Conservation (phyloP, 1,140 invertebrate species). For the Coenobita brevimanus region DNA sequence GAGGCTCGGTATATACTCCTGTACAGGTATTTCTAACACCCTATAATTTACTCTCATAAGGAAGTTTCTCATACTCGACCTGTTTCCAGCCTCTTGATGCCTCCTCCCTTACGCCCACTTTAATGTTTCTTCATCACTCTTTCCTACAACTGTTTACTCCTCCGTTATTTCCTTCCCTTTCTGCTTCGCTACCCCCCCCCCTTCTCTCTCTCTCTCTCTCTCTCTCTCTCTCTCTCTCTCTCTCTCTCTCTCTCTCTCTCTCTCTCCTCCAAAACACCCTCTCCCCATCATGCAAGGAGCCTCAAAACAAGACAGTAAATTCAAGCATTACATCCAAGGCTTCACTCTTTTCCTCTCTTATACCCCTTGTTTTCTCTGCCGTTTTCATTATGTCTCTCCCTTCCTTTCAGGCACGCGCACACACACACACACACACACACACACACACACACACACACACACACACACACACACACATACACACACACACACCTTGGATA, state of each 20-base stretch:
- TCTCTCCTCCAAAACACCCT: not conserved
- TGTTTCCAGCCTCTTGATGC: too few species aligned
- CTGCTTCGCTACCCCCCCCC: not conserved
- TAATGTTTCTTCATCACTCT: not conserved
- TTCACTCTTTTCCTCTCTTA: not conserved
- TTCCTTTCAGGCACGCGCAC: not conserved
- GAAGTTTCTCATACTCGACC: too few species aligned
- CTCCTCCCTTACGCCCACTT: too few species aligned
- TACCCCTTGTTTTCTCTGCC: not conserved
- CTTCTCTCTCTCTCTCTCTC: conserved; percentile 12
- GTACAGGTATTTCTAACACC: too few species aligned
- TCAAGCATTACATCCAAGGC: too few species aligned
- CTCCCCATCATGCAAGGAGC: too few species aligned
- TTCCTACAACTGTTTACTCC: not conserved
- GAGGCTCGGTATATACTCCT: too few species aligned
- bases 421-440: not conserved
- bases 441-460: conserved; percentile 9
- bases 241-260: not conserved
- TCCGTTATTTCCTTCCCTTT: not conserved
- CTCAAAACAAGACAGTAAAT: too few species aligned
- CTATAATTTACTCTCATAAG: too few species aligned
- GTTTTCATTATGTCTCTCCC: not conserved
- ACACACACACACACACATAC: not conserved
- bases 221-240: conserved; percentile 19
- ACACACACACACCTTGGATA: not conserved